Evolutionary conservation across 2,797 vertebrate genomes (phyloP), one percentile per base, ranked within the genome.

Genomic region (Xenopus petersii): DNA sequence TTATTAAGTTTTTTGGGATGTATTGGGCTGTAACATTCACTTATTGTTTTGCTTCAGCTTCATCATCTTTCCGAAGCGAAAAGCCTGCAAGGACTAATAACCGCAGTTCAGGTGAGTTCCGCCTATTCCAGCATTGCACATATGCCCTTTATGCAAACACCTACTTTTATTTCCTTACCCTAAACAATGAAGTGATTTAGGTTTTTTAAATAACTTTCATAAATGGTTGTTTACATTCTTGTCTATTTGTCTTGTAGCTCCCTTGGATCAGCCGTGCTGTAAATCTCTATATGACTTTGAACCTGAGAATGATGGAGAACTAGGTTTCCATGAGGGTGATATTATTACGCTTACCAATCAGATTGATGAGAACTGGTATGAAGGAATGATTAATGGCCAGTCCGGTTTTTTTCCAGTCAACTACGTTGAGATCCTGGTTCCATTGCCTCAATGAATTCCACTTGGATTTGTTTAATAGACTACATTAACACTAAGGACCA

Each of bases 311-410:
- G 96, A 98, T 0, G 97, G 97, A 0, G 97, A 99, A 86, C 85
- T 99, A 90, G 97, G 96, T 87, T 99, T 99, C 91, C 94, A 81
- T 2, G 97, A 99, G 82, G 96, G 97, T 0, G 95, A 99, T 74
- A 85, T 98, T 88, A 99, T 99, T 93, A 98, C 94, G 17, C 90
- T 99, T 86, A 99, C 96, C 83, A 98, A 95, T 92, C 97, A 98
- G 93, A 99, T 99, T 49, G 97, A 99, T 10, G 97, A 98, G 85
- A 98, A 99, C 93, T 99, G 97, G 97, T 99, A 95, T 70, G 97
- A 98, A 89, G 97, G 97, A 67, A 94, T 95, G 93, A 92, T 99
- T 83, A 93, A 91, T 2, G 92, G 96, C 89, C 96, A 95, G 81
- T 97, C 97, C 0, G 97, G 97, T 82, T 99, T 99, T 91, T 99